These are phyloP conservation scores for Nycticebus coucang DNA, from an alignment of 2,113 vertebrate genomes.

Conservation along the genomic window DNA sequence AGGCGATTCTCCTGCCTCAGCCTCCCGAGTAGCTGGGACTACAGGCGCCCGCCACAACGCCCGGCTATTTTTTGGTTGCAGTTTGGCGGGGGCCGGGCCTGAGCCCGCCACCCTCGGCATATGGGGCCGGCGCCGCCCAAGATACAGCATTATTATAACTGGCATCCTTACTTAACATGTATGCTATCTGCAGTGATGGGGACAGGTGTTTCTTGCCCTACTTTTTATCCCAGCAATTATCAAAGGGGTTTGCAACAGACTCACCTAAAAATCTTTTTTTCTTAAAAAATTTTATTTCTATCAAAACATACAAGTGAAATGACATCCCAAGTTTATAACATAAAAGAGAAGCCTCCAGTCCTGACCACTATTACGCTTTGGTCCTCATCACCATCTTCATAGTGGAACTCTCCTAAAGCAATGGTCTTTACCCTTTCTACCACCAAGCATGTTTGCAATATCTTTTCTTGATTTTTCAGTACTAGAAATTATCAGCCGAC, in stretches of 20 bases:
- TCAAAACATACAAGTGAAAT: not conserved
- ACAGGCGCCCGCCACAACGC: too few species aligned
- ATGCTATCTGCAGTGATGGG: not conserved
- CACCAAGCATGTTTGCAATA: not conserved
- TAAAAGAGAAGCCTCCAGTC: not conserved
- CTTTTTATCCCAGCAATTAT: not conserved
- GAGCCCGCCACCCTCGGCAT: too few species aligned
- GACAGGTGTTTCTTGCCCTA: not conserved
- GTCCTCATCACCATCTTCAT: not conserved
- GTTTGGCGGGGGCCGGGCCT: too few species aligned
- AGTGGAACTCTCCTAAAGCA: not conserved
- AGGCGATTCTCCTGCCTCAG: too few species aligned
- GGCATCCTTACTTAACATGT: not conserved
- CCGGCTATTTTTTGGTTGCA: too few species aligned
- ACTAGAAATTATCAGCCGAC: not conserved
- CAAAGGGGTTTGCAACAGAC: not conserved
- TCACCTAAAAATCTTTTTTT: not conserved
- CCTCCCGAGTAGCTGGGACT: too few species aligned
- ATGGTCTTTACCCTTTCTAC: not conserved
- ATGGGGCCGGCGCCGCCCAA: too few species aligned
- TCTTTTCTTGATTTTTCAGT: not conserved
- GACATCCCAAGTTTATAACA: not conserved
- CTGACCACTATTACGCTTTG: not conserved
- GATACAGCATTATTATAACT: not conserved
- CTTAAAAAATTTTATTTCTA: not conserved